Evolutionary conservation across 2,888 invertebrate species (phyloP).

Genomic region (Oxyscelio sp.): DNA sequence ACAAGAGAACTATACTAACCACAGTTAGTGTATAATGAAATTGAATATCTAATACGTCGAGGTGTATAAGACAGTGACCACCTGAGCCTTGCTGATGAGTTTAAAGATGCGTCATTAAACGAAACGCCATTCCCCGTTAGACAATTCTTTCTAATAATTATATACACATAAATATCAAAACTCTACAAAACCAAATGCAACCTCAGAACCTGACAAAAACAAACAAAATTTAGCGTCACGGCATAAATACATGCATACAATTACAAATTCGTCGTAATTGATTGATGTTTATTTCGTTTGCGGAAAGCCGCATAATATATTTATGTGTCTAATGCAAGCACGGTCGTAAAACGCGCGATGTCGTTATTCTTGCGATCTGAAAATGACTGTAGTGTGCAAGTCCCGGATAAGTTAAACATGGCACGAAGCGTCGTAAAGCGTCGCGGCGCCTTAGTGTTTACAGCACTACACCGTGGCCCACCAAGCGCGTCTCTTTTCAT

Average conservation of each 20-base stretch:
- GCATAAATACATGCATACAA: neutral
- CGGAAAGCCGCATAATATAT: constrained; percentile 60
- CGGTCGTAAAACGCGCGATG: constrained; percentile 77
- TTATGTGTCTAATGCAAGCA: constrained; percentile 76
- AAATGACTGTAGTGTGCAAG: constrained; percentile 82
- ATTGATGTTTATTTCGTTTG: constrained; percentile 47
- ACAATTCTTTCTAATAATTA: too few relatives aligned
- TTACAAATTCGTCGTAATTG: constrained; percentile 14
- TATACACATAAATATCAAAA: too few relatives aligned
- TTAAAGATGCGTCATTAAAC: too few relatives aligned
- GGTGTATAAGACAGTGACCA: too few relatives aligned
- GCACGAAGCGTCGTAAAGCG: constrained; percentile 82
- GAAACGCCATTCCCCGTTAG: too few relatives aligned
- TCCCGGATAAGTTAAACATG: constrained; percentile 85
- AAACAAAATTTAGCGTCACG: too few relatives aligned
- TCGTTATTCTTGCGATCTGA: constrained; percentile 78
- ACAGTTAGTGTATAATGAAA: too few relatives aligned
- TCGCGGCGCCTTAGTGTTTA: constrained; percentile 90
- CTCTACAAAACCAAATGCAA: too few relatives aligned
- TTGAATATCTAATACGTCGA: too few relatives aligned
- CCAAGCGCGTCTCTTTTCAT: constrained; percentile 79
- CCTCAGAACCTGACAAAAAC: too few relatives aligned
- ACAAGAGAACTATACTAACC: too few relatives aligned
- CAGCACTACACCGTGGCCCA: constrained; percentile 85
- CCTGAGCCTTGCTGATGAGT: too few relatives aligned